These are phyloP conservation scores for Drosophila paulistorum DNA, from an alignment of 1,140 invertebrate genomes.

Conservation along the genomic window DNA sequence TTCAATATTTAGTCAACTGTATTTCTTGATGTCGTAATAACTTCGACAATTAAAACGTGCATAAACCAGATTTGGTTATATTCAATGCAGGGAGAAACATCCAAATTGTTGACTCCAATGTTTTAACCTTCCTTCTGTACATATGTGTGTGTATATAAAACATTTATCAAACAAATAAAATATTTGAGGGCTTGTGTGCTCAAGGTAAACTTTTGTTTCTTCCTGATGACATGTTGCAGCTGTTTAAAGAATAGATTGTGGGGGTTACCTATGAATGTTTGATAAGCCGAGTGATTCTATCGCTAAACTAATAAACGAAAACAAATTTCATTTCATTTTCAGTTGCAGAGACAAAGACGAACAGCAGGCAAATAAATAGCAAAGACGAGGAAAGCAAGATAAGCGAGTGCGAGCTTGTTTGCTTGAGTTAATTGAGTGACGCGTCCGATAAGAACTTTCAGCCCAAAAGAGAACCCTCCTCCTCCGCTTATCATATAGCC, in stretches of 20 bases:
- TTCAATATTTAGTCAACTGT: not conserved
- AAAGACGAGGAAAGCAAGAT: conserved; percentile 41
- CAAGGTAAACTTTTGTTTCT: not conserved
- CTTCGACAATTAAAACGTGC: too few species aligned
- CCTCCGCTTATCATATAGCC: not conserved
- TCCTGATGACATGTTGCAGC: conserved; percentile 35
- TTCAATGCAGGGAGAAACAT: too few species aligned
- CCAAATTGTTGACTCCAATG: not conserved
- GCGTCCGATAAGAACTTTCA: conserved; percentile 35
- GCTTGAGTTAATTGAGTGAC: conserved; percentile 17
- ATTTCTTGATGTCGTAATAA: not conserved
- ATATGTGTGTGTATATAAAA: not conserved
- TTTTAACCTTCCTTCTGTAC: not conserved
- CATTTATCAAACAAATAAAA: not conserved
- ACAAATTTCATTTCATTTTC: conserved; percentile 61
- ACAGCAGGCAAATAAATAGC: conserved; percentile 40
- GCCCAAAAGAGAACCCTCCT: not conserved
- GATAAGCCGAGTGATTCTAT: conserved; percentile 52
- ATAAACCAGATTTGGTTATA: not conserved
- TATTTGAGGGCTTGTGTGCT: conserved; percentile 17
- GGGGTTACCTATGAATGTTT: conserved; percentile 16
- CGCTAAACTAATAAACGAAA: conserved; percentile 63
- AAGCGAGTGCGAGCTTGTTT: conserved; percentile 27
- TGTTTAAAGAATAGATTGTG: conserved; percentile 57
- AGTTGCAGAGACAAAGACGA: conserved; percentile 39